Evolutionary conservation across 2,113 vertebrate species (phyloP), one percentile per base, ranked within the genome.

Genomic region (Atlantisia rogersi): DNA sequence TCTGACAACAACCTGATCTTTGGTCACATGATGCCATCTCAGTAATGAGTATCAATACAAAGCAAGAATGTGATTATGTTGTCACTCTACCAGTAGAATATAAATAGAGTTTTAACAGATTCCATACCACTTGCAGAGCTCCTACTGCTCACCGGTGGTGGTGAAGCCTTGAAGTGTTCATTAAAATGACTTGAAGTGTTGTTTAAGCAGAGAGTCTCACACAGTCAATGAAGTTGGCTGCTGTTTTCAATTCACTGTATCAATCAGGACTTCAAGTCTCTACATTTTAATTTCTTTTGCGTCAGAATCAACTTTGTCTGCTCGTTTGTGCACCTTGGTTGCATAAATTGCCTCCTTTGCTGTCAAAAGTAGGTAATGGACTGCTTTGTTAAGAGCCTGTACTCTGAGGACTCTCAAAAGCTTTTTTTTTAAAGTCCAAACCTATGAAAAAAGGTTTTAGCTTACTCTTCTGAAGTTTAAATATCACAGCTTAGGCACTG

Each of bases 101-200:
- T 84, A 97, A 96, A 96, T 70, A 91, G 93, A 88, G 67, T 87
- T 96, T 90, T 86, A 95, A 90, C 35, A 0, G 68, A 84, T 85
- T 91, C 88, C 4, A 1, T 88, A 92, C 95, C 70, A 32, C 89
- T 96, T 86, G 58, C 75, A 70, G 63, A 82, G 68, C 74, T 96
- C 83, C 79, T 40, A n/a, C 79, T 96, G 55, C 90, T 92, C 42
- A 11, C 90, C 73, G 31, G 78, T 77, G 52, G 55, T 91, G 90
- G 86, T 82, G 95, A 82, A 93, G 39, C 63, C 92, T 89, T 83
- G 88, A 97, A 93, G 93, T 67, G 88, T 94, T 96, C 93, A 95
- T 95, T 95, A 91, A 76, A 88, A 78, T 85, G 86, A 91, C 94
- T 93, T 67, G 31, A 90, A 93, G 85, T 94, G 88, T 94, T 97